Evolutionary conservation across 2,888 invertebrate genomes (phyloP), one percentile per base, ranked within the genome.

Genomic region (Leucophora obtusa): DNA sequence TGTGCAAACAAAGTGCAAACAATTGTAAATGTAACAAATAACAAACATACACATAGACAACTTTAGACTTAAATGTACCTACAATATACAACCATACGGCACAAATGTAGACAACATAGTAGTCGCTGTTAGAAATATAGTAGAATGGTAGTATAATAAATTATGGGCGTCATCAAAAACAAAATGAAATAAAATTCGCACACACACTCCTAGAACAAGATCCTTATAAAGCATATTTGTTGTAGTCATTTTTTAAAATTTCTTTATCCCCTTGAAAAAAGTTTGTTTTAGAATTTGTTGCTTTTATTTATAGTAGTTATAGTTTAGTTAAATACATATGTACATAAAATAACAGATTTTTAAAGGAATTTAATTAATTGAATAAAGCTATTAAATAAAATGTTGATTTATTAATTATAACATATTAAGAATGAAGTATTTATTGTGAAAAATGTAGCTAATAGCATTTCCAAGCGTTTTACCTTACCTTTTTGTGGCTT

Each of bases 1-100:
- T 69, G 69, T 73, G 66, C 75, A 76, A 80, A 83, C 76, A 82
- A 83, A 82, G 82, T 82, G 82, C 74, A 81, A 81, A 81, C 81
- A 81, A 77, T 81, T 81, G 81, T 77, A 77, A 77, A 73, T 81
- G 73, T 81, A 58, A 74, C 81, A 81, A 73, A 81, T 73, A 79
- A 72, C 74, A 70, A 69, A 62, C 17, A 54, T 28, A 58, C 38
- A 54, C 51, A 59, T 18, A 24, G 24, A 70, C 28, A 21, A 53
- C 21, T 2, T 33, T 43, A 15, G 21, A 47, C 54, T 35, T 33
- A 63, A 17, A 70, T 47, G 15, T 38, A 51, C 38, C 11, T 38
- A 51, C 38, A 7, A 62, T 28, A 28, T 3, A 28, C 28, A 28
- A 28, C 3, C 28, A 28, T 28, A 28, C 28, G 4, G 2, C 21